Evolutionary conservation across 2,113 vertebrate genomes (phyloP).

Genomic region (Rallus limicola): DNA sequence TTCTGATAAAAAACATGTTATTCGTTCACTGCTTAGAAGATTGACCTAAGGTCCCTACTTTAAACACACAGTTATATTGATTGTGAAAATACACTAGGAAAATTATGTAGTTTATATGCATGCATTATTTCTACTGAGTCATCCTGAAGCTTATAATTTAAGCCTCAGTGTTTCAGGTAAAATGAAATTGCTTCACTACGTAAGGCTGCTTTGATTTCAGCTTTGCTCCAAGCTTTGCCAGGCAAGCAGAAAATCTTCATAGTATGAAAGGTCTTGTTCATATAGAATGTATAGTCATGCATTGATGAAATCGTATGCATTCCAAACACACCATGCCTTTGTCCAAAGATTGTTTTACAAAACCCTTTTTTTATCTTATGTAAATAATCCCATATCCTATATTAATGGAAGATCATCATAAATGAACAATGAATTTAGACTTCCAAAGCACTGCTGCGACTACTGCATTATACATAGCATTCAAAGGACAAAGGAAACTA

Average conservation of each 20-base stretch:
- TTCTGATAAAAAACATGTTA: slow-evolving; percentile 67
- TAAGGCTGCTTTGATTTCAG: slow-evolving; percentile 66
- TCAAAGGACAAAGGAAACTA: neutral
- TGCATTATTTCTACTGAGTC: slow-evolving; percentile 70
- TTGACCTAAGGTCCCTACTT: slow-evolving; percentile 66
- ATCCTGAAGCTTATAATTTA: slow-evolving; percentile 70
- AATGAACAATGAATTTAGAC: slow-evolving; percentile 7
- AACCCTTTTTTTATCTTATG: neutral
- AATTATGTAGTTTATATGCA: slow-evolving; percentile 70
- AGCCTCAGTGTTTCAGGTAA: slow-evolving; percentile 68
- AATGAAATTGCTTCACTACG: slow-evolving; percentile 67
- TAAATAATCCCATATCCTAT: slow-evolving; percentile 17
- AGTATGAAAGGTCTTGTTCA: slow-evolving; percentile 27
- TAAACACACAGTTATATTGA: slow-evolving; percentile 71
- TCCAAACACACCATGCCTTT: neutral
- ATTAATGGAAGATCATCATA: slow-evolving; percentile 31
- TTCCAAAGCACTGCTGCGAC: neutral
- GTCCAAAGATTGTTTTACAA: slow-evolving; percentile 36
- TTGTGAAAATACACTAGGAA: slow-evolving; percentile 63
- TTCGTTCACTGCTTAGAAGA: slow-evolving; percentile 68
- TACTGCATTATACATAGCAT: neutral
- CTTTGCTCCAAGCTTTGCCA: slow-evolving; percentile 59
- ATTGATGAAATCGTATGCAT: neutral
- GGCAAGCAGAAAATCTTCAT: slow-evolving; percentile 56
- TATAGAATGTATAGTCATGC: slow-evolving; percentile 52